Evolutionary conservation across 2,888 invertebrate species (phyloP).

Genomic region (Leucania comma): DNA sequence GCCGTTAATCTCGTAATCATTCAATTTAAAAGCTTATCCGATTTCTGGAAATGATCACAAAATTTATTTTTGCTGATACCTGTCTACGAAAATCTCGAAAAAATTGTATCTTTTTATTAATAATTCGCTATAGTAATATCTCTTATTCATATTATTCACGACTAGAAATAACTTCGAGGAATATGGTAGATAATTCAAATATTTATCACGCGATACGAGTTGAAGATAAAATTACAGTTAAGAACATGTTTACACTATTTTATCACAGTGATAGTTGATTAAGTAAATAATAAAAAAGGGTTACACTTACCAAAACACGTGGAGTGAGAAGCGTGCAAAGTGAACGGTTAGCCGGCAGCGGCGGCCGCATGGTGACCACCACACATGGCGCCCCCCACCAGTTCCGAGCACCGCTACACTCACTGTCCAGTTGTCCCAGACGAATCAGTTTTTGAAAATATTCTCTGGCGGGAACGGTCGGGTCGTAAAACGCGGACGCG

Average conservation of each 20-base stretch:
- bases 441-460: constrained; percentile 48
- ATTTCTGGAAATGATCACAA: constrained; percentile 10
- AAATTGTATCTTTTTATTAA: neutral
- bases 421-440: constrained; percentile 51
- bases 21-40: constrained; percentile 24
- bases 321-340: constrained; percentile 69
- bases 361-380: constrained; percentile 77
- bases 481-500: constrained; percentile 60
- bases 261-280: constrained; percentile 49
- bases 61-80: constrained; percentile 1
- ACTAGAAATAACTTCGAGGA: constrained; percentile 1
- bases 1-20: neutral
- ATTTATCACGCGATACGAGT: neutral
- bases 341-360: constrained; percentile 80
- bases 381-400: constrained; percentile 74
- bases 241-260: constrained; percentile 24
- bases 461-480: constrained; percentile 19
- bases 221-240: neutral
- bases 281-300: constrained; percentile 28
- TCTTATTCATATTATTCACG: neutral
- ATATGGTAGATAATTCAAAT: neutral
- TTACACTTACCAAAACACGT: constrained; percentile 82
- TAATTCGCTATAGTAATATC: neutral
- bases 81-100: neutral
- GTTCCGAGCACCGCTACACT: constrained; percentile 49